Conservation (phyloP, 2,888 invertebrate species). For the Hetaerina titia region DNA sequence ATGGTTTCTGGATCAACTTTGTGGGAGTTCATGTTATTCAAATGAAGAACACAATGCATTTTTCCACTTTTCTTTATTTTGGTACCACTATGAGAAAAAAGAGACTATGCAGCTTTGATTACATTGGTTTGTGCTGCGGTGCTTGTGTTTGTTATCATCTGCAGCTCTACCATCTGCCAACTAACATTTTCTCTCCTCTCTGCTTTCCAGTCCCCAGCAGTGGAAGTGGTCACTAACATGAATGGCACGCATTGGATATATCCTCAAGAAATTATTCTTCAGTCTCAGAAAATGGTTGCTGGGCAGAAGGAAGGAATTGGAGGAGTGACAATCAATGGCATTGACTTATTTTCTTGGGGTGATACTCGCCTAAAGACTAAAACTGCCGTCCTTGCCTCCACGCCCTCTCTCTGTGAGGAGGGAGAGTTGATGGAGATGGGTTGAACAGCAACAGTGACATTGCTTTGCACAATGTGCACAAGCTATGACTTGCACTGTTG, state of each 20-base stretch:
- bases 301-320: conserved; percentile 20
- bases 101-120: too few relatives aligned
- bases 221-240: conserved; percentile 48
- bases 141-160: too few relatives aligned
- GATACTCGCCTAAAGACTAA: conserved; percentile 52
- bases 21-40: too few relatives aligned
- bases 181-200: background rate
- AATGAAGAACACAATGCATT: too few relatives aligned
- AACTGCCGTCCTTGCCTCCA: conserved; percentile 47
- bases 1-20: too few relatives aligned
- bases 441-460: background rate
- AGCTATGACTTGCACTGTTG: background rate
- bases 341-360: conserved; percentile 14
- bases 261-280: conserved; percentile 12
- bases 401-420: background rate
- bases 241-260: conserved; percentile 12
- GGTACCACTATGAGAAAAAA: too few relatives aligned
- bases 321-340: conserved; percentile 20
- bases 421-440: background rate
- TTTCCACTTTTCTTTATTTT: too few relatives aligned
- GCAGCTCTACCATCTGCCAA: too few relatives aligned
- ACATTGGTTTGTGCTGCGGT: too few relatives aligned
- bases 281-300: conserved; percentile 19
- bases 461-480: background rate
- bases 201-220: conserved; percentile 44